Conservation (phyloP, 1,140 invertebrate species). For the Coelopa frigida region DNA sequence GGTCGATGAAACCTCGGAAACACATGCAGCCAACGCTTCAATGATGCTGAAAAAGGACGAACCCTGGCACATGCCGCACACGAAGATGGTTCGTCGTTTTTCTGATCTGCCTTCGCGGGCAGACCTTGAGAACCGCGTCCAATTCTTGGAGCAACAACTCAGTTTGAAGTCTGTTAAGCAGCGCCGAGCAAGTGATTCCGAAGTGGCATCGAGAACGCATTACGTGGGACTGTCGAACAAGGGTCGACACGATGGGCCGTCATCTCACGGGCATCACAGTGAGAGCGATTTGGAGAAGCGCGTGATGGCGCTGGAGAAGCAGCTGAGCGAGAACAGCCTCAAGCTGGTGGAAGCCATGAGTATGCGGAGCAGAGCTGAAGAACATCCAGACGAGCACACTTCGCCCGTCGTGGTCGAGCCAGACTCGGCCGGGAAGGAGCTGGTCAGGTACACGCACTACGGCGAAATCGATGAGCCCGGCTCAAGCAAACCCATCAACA, state of each 20-base stretch:
- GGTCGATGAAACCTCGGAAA: slow-evolving; percentile 42
- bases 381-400: slow-evolving; percentile 1
- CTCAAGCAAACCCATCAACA: slow-evolving; percentile 32
- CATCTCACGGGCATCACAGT: background rate
- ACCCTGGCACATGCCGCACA: slow-evolving; percentile 18
- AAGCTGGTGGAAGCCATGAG: slow-evolving; percentile 31
- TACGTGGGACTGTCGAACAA: slow-evolving; percentile 15
- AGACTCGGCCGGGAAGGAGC: slow-evolving; percentile 35
- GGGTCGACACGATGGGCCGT: slow-evolving; percentile 24
- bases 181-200: slow-evolving; percentile 45
- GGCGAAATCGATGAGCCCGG: slow-evolving; percentile 30
- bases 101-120: slow-evolving; percentile 41
- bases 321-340: slow-evolving; percentile 36
- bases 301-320: slow-evolving; percentile 35
- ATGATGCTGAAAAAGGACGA: slow-evolving; percentile 39
- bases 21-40: slow-evolving; percentile 43
- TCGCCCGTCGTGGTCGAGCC: too few species aligned
- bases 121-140: slow-evolving; percentile 42
- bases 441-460: slow-evolving; percentile 31
- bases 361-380: slow-evolving; percentile 9
- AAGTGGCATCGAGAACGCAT: slow-evolving; percentile 34
- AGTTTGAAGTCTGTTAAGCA: slow-evolving; percentile 42
- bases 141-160: slow-evolving; percentile 42
- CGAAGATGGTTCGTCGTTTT: slow-evolving; percentile 42
- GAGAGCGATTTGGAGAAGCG: slow-evolving; percentile 26